These are phyloP conservation scores for Agriopis aurantiaria DNA, from an alignment of 2,888 invertebrate species.

Conservation along the genomic window DNA sequence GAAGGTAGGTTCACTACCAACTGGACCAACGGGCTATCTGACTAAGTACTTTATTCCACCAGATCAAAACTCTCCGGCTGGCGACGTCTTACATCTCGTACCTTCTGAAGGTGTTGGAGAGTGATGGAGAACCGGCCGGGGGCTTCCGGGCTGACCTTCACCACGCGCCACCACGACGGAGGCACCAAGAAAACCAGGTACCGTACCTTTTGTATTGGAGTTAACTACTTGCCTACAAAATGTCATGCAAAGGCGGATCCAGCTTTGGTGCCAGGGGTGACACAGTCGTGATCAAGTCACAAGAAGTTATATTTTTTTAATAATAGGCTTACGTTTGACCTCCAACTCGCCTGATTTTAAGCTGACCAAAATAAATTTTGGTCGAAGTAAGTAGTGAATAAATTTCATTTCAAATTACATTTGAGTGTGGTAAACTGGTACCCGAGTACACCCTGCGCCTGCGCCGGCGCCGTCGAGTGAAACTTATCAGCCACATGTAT, in stretches of 20 bases:
- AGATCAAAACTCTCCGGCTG: conserved; percentile 97
- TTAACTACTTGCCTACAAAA: too few relatives aligned
- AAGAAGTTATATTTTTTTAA: too few relatives aligned
- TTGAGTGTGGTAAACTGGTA: not conserved
- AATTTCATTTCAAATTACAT: too few relatives aligned
- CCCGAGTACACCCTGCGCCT: not conserved
- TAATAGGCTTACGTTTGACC: too few relatives aligned
- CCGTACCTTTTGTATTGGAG: not conserved
- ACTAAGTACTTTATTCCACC: conserved; percentile 57
- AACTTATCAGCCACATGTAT: conserved; percentile 17
- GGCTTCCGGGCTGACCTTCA: conserved; percentile 95
- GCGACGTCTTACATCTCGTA: conserved; percentile 98
- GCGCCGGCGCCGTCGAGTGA: conserved; percentile 9
- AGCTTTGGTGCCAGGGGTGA: too few relatives aligned
- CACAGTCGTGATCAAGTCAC: too few relatives aligned
- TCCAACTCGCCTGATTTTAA: too few relatives aligned
- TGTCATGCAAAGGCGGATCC: too few relatives aligned
- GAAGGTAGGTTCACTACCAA: too few relatives aligned
- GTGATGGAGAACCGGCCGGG: conserved; percentile 93
- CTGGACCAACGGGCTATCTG: too few relatives aligned
- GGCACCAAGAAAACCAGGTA: conserved; percentile 54
- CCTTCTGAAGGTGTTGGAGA: conserved; percentile 95
- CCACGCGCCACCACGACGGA: conserved; percentile 79
- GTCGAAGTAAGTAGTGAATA: too few relatives aligned
- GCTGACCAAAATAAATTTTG: too few relatives aligned